Conservation (phyloP, 92 coral and sea anemone genomes). For the Zoanthus sansibaricus region DNA sequence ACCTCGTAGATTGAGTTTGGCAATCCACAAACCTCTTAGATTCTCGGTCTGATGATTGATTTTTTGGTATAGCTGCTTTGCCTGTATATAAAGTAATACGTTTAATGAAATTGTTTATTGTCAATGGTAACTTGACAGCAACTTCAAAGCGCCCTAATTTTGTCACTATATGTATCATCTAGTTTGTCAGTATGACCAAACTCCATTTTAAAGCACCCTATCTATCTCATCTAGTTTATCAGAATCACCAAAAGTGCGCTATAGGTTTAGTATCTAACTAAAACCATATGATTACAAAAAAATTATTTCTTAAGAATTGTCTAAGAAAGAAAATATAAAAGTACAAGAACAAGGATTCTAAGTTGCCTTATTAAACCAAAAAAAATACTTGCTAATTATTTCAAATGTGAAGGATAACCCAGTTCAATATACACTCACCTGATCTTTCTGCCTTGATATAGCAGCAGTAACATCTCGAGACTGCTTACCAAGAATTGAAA, state of each 20-base stretch:
- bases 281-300: too few relatives aligned
- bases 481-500: conserved; percentile 86
- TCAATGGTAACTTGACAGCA: neutral
- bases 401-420: neutral
- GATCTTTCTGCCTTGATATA: conserved; percentile 96
- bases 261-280: too few relatives aligned
- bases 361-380: neutral
- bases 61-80: conserved; percentile 96
- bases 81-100: conserved; percentile 36
- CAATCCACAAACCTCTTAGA: conserved; percentile 96
- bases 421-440: conserved; percentile 42
- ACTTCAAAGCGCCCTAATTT: neutral
- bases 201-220: too few relatives aligned
- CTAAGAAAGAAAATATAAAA: too few relatives aligned
- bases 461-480: conserved; percentile 97
- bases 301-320: too few relatives aligned
- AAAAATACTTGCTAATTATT: neutral
- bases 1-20: conserved; percentile 95
- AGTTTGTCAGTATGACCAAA: too few relatives aligned
- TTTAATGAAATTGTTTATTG: neutral
- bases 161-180: too few relatives aligned
- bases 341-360: too few relatives aligned
- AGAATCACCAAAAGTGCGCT: too few relatives aligned
- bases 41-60: conserved; percentile 95
- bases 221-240: too few relatives aligned